Percentiles rank a stretch among this genome's conserved stretches.
These are phyloP conservation scores for Austrolebias charrua DNA, from an alignment of 2,797 vertebrate species.

Conservation along the genomic window DNA sequence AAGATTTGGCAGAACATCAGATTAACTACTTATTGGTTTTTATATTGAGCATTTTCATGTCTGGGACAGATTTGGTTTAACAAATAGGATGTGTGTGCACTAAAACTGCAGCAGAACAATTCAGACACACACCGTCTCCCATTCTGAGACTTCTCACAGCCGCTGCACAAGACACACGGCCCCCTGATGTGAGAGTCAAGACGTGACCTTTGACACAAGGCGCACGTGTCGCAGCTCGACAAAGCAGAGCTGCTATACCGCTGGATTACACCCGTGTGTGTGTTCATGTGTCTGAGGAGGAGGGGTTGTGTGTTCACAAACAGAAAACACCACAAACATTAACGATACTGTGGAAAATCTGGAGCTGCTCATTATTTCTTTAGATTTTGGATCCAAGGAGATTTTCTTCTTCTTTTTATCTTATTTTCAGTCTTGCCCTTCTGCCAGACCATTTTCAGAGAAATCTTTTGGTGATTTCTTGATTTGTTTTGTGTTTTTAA, in stretches of 20 bases:
- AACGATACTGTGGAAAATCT: neutral
- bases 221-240: slow-evolving; percentile 54
- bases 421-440: too few species aligned
- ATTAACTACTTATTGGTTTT: neutral
- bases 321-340: neutral
- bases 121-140: slow-evolving; percentile 8
- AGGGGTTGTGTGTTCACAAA: slow-evolving; percentile 9
- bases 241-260: slow-evolving; percentile 61
- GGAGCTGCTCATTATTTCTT: neutral
- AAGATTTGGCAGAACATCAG: neutral
- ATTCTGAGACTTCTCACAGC: slow-evolving; percentile 4
- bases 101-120: neutral
- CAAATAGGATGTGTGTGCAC: neutral
- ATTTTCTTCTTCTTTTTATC: neutral
- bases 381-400: neutral
- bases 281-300: slow-evolving; percentile 6
- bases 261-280: slow-evolving; percentile 42
- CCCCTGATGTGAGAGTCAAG: slow-evolving; percentile 42
- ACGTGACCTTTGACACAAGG: slow-evolving; percentile 55
- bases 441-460: too few species aligned
- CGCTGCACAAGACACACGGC: slow-evolving; percentile 33
- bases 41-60: neutral
- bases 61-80: neutral
- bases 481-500: too few species aligned
- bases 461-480: too few species aligned